Conservation (phyloP, 1,140 invertebrate species). For the Trypoxylus dichotomus region DNA sequence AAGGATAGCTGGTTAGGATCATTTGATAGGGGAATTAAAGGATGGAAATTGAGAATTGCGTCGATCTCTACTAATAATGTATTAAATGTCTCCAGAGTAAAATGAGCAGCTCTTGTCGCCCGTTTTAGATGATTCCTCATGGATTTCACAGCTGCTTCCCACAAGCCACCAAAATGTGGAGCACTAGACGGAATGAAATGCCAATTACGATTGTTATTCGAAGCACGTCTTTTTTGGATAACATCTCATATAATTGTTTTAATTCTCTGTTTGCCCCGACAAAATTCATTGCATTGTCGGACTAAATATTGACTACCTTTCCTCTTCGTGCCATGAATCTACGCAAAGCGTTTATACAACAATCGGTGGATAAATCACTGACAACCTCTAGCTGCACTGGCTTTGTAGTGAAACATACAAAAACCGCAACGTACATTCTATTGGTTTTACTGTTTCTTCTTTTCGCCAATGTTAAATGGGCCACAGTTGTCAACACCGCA, state of each 20-base stretch:
- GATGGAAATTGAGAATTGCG: too few species aligned
- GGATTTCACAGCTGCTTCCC: too few species aligned
- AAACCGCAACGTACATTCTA: not conserved
- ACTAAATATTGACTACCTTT: not conserved
- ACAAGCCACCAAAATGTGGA: too few species aligned
- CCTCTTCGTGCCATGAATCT: not conserved
- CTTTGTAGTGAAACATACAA: not conserved
- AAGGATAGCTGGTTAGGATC: too few species aligned
- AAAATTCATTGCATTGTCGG: slow-evolving; percentile 1
- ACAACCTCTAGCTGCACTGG: not conserved
- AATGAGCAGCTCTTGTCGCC: too few species aligned
- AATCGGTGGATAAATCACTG: not conserved
- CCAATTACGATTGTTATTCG: too few species aligned
- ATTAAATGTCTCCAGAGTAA: too few species aligned
- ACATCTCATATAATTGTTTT: not conserved
- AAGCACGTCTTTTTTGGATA: too few species aligned
- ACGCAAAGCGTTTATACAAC: not conserved
- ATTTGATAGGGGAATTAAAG: too few species aligned
- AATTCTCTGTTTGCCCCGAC: not conserved
- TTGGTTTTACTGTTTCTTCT: slow-evolving; percentile 25
- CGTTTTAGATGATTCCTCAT: too few species aligned
- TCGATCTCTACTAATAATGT: too few species aligned
- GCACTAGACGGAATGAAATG: too few species aligned
- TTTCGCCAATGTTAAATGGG: slow-evolving; percentile 28
- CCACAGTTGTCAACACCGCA: slow-evolving; percentile 35